These are phyloP conservation scores for Acanthococcus lagerstroemiae DNA, from an alignment of 2,888 invertebrate species.

Conservation along the genomic window DNA sequence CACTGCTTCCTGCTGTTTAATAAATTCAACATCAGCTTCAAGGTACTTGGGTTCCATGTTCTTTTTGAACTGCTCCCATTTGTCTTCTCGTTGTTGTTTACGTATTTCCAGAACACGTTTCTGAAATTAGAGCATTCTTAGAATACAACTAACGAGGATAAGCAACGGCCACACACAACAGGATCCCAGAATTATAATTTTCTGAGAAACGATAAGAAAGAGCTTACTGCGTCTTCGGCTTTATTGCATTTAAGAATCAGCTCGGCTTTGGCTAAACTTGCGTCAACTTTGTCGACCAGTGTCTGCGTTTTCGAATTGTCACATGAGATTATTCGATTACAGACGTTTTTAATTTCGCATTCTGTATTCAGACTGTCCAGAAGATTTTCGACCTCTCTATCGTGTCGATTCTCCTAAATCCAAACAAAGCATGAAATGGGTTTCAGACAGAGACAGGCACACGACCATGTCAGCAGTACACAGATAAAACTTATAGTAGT, in stretches of 20 bases:
- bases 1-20: slow-evolving; percentile 67
- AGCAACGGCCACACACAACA: neutral
- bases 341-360: slow-evolving; percentile 63
- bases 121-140: neutral
- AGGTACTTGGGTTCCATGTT: slow-evolving; percentile 65
- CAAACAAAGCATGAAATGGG: slow-evolving; percentile 31
- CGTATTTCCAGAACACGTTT: slow-evolving; percentile 37
- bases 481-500: no score
- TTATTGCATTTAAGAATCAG: slow-evolving; percentile 52
- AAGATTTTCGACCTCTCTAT: slow-evolving; percentile 67
- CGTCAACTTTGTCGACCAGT: slow-evolving; percentile 54
- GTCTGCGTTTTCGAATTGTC: slow-evolving; percentile 53
- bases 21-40: slow-evolving; percentile 65
- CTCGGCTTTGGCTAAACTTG: slow-evolving; percentile 54
- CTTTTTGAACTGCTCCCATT: slow-evolving; percentile 67
- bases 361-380: slow-evolving; percentile 66
- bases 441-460: neutral
- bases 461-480: neutral
- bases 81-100: slow-evolving; percentile 46
- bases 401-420: slow-evolving; percentile 61
- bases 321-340: slow-evolving; percentile 55
- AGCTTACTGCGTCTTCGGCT: slow-evolving; percentile 48
- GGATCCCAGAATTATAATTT: neutral
- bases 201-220: neutral
- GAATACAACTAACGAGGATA: neutral